Evolutionary conservation across 1,140 invertebrate species (phyloP).

Genomic region (Ostrea edulis): DNA sequence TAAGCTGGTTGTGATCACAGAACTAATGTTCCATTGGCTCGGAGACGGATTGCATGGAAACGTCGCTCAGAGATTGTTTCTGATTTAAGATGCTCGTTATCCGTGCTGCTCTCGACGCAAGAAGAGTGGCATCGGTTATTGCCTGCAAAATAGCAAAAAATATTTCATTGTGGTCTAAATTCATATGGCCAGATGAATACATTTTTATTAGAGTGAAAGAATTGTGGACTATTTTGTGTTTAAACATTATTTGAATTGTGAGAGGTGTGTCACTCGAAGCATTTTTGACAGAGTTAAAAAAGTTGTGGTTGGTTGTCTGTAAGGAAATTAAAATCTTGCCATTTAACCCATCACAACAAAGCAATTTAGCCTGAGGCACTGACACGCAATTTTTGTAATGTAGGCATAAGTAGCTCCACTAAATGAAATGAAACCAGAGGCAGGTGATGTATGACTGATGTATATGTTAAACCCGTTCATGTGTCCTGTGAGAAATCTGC

Average conservation of each 20-base stretch:
- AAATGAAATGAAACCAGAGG: not conserved
- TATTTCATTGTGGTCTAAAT: too few species aligned
- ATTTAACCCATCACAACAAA: not conserved
- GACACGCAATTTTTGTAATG: not conserved
- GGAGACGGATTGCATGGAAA: constrained; percentile 38
- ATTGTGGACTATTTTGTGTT: too few species aligned
- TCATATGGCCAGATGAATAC: too few species aligned
- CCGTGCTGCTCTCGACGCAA: constrained; percentile 26
- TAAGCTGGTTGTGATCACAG: not conserved
- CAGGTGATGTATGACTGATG: too few species aligned
- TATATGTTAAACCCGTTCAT: not conserved
- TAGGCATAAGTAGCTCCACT: too few species aligned
- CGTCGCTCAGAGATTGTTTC: constrained; percentile 39
- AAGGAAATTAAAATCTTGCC: not conserved
- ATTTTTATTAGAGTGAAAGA: not conserved
- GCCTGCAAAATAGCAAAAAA: constrained; percentile 26
- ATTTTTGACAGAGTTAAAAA: too few species aligned
- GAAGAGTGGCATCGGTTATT: constrained; percentile 47
- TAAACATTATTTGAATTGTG: too few species aligned
- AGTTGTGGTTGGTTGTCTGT: too few species aligned
- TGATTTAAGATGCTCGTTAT: constrained; percentile 17
- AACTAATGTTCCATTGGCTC: constrained; percentile 40
- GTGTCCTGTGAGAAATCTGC: not conserved
- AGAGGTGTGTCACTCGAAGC: too few species aligned
- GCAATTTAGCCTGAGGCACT: not conserved